Evolutionary conservation across 2,797 vertebrate genomes (phyloP).

Genomic region (Serranus cabrilla): DNA sequence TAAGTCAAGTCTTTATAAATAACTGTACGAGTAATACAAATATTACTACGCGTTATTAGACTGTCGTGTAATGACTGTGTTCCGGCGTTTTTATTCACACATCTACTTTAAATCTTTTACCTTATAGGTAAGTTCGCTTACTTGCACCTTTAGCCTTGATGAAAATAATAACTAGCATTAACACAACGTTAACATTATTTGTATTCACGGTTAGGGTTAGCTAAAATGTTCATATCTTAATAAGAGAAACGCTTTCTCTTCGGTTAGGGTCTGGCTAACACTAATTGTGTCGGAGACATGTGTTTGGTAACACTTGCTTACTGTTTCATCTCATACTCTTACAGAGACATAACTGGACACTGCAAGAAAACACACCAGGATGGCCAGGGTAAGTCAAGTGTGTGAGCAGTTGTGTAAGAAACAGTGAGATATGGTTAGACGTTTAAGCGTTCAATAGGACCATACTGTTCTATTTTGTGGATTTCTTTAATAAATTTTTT

Average conservation of each 20-base stretch:
- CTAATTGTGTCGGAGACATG: background rate
- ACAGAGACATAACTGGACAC: slow-evolving; percentile 30
- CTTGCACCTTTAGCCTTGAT: too few species aligned
- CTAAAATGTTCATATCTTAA: too few species aligned
- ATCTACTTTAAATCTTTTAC: background rate
- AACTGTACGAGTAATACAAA: background rate
- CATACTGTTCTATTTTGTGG: too few species aligned
- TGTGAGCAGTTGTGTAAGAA: background rate
- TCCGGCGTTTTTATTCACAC: background rate
- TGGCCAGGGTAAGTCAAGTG: slow-evolving; percentile 53
- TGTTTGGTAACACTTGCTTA: background rate
- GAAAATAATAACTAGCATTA: too few species aligned
- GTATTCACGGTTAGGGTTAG: too few species aligned
- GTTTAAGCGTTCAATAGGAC: background rate
- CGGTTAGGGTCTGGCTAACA: too few species aligned
- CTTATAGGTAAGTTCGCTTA: too few species aligned
- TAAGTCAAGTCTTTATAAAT: background rate
- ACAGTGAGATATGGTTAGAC: too few species aligned
- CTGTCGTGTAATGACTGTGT: background rate
- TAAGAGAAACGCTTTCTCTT: too few species aligned
- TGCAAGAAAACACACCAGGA: slow-evolving; percentile 24
- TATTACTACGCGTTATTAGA: too few species aligned
- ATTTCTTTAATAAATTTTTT: too few species aligned
- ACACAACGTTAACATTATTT: too few species aligned
- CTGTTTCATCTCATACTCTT: background rate